A percentile compares a stretch with the other conserved stretches of the same genome.
phyloP scores from a whole-genome alignment of 2,888 invertebrate species.

The Cryptocheilus praepositus region DNA sequence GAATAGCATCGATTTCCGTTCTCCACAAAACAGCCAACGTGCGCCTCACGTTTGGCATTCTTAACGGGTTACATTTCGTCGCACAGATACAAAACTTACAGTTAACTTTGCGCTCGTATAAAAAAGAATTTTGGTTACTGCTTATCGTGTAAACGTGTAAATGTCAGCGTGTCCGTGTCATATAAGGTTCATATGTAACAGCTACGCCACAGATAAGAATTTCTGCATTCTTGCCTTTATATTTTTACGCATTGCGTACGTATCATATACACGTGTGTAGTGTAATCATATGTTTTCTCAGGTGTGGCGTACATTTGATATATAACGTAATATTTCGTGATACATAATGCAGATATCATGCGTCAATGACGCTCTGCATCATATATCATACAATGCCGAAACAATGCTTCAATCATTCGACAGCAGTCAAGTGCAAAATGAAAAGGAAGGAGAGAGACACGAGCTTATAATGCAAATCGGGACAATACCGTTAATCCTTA shows the following conservation, averaged over 20 bases:
- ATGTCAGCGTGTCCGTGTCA: background rate
- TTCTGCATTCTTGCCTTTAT: too few relatives aligned
- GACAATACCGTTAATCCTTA: conserved; percentile 28
- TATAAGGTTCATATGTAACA: too few relatives aligned
- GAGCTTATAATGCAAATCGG: conserved; percentile 35
- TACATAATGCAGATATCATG: too few relatives aligned
- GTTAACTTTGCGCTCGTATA: conserved; percentile 20
- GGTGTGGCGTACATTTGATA: too few relatives aligned
- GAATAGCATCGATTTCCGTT: conserved; percentile 56
- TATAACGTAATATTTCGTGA: too few relatives aligned
- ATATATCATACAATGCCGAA: background rate
- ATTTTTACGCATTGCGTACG: too few relatives aligned
- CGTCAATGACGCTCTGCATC: too few relatives aligned
- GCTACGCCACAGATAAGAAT: too few relatives aligned
- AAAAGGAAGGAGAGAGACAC: conserved; percentile 21
- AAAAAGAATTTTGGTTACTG: conserved; percentile 22
- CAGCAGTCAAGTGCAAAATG: conserved; percentile 6
- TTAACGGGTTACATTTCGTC: conserved; percentile 17
- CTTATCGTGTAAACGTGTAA: background rate
- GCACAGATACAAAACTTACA: conserved; percentile 33
- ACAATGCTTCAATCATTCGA: conserved; percentile 4
- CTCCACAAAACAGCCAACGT: conserved; percentile 20
- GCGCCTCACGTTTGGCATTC: conserved; percentile 14
- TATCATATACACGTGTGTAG: too few relatives aligned
- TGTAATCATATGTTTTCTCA: too few relatives aligned